A percentile compares a stretch with the other conserved stretches of the same genome.
These are phyloP conservation scores for Noctua comes DNA, from an alignment of 2,888 invertebrate genomes.

Conservation along the genomic window DNA sequence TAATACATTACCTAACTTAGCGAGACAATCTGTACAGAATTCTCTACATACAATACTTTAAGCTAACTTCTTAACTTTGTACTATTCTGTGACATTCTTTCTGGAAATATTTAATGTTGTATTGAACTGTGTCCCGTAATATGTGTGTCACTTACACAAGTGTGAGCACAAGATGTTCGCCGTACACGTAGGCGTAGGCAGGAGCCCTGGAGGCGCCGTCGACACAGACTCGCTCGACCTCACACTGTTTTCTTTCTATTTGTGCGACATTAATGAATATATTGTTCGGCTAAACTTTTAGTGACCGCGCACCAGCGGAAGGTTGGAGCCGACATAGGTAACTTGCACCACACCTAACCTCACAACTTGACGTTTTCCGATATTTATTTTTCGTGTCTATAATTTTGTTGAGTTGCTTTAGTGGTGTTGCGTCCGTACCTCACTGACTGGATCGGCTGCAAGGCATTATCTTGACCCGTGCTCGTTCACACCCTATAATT, in stretches of 20 bases:
- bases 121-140: slow-evolving; percentile 76
- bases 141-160: slow-evolving; percentile 79
- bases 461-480: slow-evolving; percentile 88
- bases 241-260: slow-evolving; percentile 82
- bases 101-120: slow-evolving; percentile 81
- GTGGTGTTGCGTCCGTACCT: slow-evolving; percentile 90
- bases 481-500: slow-evolving; percentile 88
- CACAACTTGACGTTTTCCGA: slow-evolving; percentile 89
- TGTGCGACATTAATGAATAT: slow-evolving; percentile 88
- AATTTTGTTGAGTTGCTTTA: slow-evolving; percentile 90
- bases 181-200: slow-evolving; percentile 76
- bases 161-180: slow-evolving; percentile 75
- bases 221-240: slow-evolving; percentile 81
- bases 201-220: slow-evolving; percentile 71
- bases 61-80: slow-evolving; percentile 65
- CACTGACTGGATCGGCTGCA: slow-evolving; percentile 90
- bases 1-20: slow-evolving; percentile 63
- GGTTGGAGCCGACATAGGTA: slow-evolving; percentile 93
- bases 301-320: slow-evolving; percentile 93
- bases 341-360: slow-evolving; percentile 91
- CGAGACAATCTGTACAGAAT: slow-evolving; percentile 65
- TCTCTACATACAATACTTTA: slow-evolving; percentile 63
- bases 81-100: slow-evolving; percentile 90
- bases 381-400: slow-evolving; percentile 89
- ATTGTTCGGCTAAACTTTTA: slow-evolving; percentile 90